A percentile compares a stretch with the other conserved stretches of the same genome.
phyloP scores from a whole-genome alignment of 2,888 invertebrate species.

The Hemistola chrysoprasaria region DNA sequence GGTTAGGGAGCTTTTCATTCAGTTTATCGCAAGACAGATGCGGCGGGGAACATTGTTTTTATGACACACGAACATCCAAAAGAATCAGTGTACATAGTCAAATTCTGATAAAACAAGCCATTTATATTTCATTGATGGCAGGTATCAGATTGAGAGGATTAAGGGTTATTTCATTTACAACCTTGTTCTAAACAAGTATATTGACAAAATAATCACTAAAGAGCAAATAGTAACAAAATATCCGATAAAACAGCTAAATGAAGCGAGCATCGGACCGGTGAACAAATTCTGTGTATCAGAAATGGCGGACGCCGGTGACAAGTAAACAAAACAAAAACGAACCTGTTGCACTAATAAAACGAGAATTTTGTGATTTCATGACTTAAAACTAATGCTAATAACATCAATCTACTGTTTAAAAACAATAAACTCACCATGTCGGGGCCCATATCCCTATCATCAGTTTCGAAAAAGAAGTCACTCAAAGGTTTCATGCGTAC shows the following conservation, averaged over 20 bases:
- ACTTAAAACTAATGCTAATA: constrained; percentile 60
- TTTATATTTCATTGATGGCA: background rate
- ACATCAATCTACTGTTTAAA: constrained; percentile 41
- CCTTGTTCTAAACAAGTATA: background rate
- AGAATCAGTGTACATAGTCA: no score
- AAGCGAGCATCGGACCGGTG: constrained; percentile 54
- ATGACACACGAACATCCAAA: no score
- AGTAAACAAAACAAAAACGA: constrained; percentile 83
- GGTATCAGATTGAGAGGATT: no score
- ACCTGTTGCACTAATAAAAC: constrained; percentile 81
- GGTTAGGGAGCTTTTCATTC: no score
- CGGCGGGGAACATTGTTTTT: no score
- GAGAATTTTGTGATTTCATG: constrained; percentile 58
- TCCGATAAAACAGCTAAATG: constrained; percentile 1
- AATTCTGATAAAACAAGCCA: background rate
- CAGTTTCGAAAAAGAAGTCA: constrained; percentile 86
- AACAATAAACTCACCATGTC: constrained; percentile 85
- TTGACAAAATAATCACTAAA: background rate
- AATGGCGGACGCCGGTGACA: constrained; percentile 84
- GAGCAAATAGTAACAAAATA: constrained; percentile 1
- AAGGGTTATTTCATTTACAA: background rate
- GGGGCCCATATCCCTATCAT: constrained; percentile 91
- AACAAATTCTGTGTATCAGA: constrained; percentile 70
- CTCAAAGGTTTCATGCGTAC: constrained; percentile 86
- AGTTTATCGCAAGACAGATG: no score